Evolutionary conservation across 2,888 invertebrate species (phyloP).

Genomic region (Conchocele bisecta): DNA sequence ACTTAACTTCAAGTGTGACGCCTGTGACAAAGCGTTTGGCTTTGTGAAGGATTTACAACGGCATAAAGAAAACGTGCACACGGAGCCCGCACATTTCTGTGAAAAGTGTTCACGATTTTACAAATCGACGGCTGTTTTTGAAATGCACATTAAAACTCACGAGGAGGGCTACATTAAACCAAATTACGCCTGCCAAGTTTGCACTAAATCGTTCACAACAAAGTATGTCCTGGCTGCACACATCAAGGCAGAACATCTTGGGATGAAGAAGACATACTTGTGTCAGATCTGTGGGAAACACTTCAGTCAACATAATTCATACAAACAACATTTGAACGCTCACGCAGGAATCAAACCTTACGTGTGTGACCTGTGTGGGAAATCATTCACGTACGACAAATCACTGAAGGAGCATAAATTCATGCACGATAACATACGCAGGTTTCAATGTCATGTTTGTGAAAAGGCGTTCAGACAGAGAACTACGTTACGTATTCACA

Average conservation of each 20-base stretch:
- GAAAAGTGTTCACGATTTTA: constrained; percentile 73
- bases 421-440: constrained; percentile 78
- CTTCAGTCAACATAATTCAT: constrained; percentile 73
- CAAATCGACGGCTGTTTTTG: constrained; percentile 62
- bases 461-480: constrained; percentile 81
- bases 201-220: constrained; percentile 70
- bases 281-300: constrained; percentile 76
- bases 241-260: constrained; percentile 70
- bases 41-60: constrained; percentile 65
- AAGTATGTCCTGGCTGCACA: constrained; percentile 70
- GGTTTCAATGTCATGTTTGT: constrained; percentile 81
- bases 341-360: constrained; percentile 73
- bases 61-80: constrained; percentile 62
- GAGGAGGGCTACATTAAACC: constrained; percentile 68
- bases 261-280: constrained; percentile 67
- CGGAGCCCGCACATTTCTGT: constrained; percentile 64
- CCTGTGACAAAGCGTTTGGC: constrained; percentile 70
- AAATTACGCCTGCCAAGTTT: constrained; percentile 66
- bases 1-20: constrained; percentile 61
- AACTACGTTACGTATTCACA: constrained; percentile 82
- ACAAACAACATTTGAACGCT: constrained; percentile 73
- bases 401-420: constrained; percentile 77
- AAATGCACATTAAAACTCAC: constrained; percentile 68
- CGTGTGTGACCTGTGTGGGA: constrained; percentile 73
- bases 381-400: constrained; percentile 74